Evolutionary conservation across 1,140 invertebrate species (phyloP).

Genomic region (Oncopodura yosiiana): DNA sequence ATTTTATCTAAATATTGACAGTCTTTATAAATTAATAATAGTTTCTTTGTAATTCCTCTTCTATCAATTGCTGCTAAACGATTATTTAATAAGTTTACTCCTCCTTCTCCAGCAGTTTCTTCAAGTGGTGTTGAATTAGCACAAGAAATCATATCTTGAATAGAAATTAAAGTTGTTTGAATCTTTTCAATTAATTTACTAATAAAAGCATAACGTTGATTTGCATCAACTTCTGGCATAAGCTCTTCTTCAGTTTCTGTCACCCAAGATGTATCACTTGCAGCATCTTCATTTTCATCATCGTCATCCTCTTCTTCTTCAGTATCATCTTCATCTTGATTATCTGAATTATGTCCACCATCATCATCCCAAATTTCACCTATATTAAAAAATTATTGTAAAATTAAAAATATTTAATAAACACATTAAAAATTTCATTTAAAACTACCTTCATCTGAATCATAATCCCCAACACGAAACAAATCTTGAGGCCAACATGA

Average conservation of each 20-base stretch:
- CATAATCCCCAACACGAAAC: slow-evolving; percentile 64
- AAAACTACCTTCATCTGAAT: slow-evolving; percentile 67
- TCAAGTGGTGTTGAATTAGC: slow-evolving; percentile 13
- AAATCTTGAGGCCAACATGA: slow-evolving; percentile 85
- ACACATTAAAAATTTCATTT: no score
- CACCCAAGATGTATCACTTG: slow-evolving; percentile 60
- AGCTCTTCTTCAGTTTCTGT: slow-evolving; percentile 44
- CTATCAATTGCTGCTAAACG: slow-evolving; percentile 5
- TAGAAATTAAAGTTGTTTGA: slow-evolving; percentile 25
- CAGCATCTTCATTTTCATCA: slow-evolving; percentile 41
- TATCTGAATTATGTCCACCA: not conserved
- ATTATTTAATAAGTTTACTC: not conserved
- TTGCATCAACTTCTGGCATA: slow-evolving; percentile 2
- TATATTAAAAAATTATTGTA: no score
- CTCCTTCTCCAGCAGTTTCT: not conserved
- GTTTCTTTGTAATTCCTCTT: slow-evolving; percentile 63
- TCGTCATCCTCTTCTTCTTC: slow-evolving; percentile 17
- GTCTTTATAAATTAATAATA: slow-evolving; percentile 73
- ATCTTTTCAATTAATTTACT: slow-evolving; percentile 29
- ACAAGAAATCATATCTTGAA: slow-evolving; percentile 23
- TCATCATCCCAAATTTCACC: slow-evolving; percentile 57
- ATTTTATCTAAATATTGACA: slow-evolving; percentile 72
- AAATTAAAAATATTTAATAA: no score
- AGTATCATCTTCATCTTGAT: no score
- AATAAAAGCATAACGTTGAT: slow-evolving; percentile 15